These are phyloP conservation scores for Dasypolia templi DNA, from an alignment of 2,888 invertebrate genomes.

Conservation along the genomic window DNA sequence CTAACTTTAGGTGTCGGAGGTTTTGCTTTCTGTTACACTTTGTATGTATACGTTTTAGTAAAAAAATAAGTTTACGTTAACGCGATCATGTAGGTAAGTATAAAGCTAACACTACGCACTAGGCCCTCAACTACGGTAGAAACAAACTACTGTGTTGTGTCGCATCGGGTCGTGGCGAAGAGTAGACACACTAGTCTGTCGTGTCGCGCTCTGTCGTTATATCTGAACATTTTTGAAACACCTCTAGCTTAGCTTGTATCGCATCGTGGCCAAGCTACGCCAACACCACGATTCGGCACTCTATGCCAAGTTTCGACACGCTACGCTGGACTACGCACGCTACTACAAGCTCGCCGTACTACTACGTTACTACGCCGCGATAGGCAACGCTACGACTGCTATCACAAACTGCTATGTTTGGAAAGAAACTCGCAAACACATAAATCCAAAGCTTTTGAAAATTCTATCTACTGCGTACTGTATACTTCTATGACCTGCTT, in stretches of 20 bases:
- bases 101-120: neutral
- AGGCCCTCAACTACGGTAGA: neutral
- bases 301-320: neutral
- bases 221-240: neutral
- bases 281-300: neutral
- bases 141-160: neutral
- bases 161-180: neutral
- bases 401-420: neutral
- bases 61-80: neutral
- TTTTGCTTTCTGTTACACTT: neutral
- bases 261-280: neutral
- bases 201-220: neutral
- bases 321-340: neutral
- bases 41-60: neutral
- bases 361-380: neutral
- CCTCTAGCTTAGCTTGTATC: neutral
- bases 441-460: neutral
- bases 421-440: neutral
- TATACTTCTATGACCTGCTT: neutral
- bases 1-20: neutral
- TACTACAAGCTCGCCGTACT: neutral
- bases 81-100: neutral
- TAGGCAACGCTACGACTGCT: neutral
- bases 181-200: neutral
- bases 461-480: neutral